Conservation (phyloP, 2,113 vertebrate genomes). For the Apodemus speciosus region DNA sequence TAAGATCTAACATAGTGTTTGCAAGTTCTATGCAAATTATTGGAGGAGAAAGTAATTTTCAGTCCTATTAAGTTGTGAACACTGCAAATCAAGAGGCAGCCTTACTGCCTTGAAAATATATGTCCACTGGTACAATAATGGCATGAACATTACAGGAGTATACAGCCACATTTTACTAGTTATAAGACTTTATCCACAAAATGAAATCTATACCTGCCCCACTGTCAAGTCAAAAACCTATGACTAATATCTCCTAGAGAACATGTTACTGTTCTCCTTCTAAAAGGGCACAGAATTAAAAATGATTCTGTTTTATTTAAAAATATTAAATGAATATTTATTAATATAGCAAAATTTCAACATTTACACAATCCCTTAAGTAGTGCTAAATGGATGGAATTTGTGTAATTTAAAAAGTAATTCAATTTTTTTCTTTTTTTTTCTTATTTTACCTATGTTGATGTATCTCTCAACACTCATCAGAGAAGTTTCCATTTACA, state of each 20-base stretch:
- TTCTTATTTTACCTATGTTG: neutral
- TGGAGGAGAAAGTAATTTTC: neutral
- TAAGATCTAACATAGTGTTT: neutral
- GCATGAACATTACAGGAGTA: neutral
- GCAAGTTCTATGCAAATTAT: neutral
- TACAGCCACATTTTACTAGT: neutral
- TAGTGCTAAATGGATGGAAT: too few species aligned
- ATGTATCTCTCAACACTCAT: neutral
- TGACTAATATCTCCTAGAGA: neutral
- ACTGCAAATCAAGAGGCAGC: neutral
- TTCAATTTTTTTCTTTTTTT: too few species aligned
- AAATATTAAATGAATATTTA: too few species aligned
- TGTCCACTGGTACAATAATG: neutral
- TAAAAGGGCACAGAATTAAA: neutral
- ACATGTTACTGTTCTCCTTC: neutral
- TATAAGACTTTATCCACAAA: neutral
- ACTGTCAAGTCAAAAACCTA: neutral
- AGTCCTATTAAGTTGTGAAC: neutral
- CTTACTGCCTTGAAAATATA: neutral
- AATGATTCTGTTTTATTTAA: too few species aligned
- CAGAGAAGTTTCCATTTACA: neutral
- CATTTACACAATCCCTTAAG: too few species aligned
- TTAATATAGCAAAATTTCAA: too few species aligned
- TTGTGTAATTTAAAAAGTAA: too few species aligned
- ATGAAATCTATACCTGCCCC: neutral